phyloP scores from a whole-genome alignment of 2,888 invertebrate genomes.

The Argyra leucocephala region DNA sequence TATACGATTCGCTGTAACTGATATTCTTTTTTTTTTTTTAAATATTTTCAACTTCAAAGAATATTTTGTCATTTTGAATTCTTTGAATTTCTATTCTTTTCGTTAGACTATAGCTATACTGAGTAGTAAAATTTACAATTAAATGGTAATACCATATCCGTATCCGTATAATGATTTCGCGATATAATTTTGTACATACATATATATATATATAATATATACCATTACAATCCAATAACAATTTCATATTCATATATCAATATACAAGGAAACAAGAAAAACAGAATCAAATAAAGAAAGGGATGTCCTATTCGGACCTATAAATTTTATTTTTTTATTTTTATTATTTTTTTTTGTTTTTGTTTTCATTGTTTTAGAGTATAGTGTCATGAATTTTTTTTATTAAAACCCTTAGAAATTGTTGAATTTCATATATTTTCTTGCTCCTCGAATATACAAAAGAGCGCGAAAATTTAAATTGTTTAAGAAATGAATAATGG shows the following conservation, averaged over 20 bases:
- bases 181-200: background rate
- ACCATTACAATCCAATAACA: background rate
- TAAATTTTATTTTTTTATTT: conserved; percentile 6
- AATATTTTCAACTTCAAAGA: background rate
- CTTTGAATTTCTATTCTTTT: background rate
- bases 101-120: background rate
- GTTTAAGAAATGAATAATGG: no score
- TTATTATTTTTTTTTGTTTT: no score
- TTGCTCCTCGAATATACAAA: background rate
- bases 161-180: background rate
- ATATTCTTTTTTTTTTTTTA: no score
- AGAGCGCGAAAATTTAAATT: background rate
- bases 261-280: background rate
- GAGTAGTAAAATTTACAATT: background rate
- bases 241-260: background rate
- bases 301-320: background rate
- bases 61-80: background rate
- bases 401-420: background rate
- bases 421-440: background rate
- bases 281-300: background rate
- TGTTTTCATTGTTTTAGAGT: conserved; percentile 6
- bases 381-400: background rate
- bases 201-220: background rate
- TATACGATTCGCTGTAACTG: no score
- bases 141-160: background rate